Evolutionary conservation across 2,797 vertebrate species (phyloP).

Genomic region (Ataeniobius toweri): DNA sequence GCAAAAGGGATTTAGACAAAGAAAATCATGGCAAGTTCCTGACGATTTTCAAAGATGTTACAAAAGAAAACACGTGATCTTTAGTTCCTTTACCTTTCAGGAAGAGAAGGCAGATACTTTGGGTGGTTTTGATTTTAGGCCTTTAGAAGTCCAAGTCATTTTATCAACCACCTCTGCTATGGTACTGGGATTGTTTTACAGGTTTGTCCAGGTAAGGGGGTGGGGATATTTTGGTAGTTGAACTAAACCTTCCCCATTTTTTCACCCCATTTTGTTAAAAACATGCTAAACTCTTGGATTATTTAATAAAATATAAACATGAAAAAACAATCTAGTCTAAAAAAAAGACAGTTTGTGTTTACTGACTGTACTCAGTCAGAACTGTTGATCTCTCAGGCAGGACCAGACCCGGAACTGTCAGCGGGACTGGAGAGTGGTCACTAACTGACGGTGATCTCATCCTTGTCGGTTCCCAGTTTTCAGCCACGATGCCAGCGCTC

Average conservation of each 20-base stretch:
- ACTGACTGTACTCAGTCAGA: conserved; percentile 79
- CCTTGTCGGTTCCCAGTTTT: conserved; percentile 63
- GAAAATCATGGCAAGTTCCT: conserved; percentile 18
- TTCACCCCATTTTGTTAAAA: conserved; percentile 58
- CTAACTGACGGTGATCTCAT: conserved; percentile 42
- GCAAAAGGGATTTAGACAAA: conserved; percentile 50
- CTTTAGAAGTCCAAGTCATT: conserved; percentile 69
- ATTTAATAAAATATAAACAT: conserved; percentile 69
- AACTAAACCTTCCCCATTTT: conserved; percentile 34
- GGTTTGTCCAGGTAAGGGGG: background rate
- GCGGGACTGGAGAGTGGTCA: conserved; percentile 45
- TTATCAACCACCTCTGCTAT: conserved; percentile 49
- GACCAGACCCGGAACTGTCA: conserved; percentile 56
- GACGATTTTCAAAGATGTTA: conserved; percentile 68
- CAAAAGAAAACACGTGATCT: conserved; percentile 66
- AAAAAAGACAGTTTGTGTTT: conserved; percentile 49
- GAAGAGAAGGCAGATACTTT: conserved; percentile 45
- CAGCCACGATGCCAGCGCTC: conserved; percentile 7
- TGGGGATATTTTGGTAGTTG: conserved; percentile 41
- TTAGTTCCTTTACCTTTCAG: conserved; percentile 65
- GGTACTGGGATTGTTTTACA: conserved; percentile 25
- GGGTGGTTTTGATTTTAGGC: conserved; percentile 66
- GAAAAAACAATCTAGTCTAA: conserved; percentile 70
- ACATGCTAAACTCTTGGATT: conserved; percentile 61
- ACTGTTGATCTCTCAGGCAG: conserved; percentile 76